Conservation (phyloP, 2,113 vertebrate genomes). For the Marcusenius ussheri region DNA sequence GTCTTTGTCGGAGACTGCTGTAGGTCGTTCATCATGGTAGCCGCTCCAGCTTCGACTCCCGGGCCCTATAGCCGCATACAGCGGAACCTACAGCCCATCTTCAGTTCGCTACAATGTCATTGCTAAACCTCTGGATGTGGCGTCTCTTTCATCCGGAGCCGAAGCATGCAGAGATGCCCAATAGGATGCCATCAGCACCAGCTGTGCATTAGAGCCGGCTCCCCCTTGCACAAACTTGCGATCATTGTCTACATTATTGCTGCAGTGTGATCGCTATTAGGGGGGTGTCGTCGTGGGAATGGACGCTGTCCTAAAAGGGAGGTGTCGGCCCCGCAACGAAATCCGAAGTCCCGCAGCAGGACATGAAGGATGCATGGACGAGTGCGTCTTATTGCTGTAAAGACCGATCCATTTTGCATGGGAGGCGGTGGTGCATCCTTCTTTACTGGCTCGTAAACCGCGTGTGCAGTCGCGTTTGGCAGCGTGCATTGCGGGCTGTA, state of each 20-base stretch:
- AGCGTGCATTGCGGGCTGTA: not conserved
- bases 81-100: not conserved
- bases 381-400: not conserved
- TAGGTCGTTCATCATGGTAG: slow-evolving; percentile 35
- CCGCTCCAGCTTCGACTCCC: slow-evolving; percentile 19
- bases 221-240: slow-evolving; percentile 35
- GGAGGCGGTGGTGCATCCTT: not conserved
- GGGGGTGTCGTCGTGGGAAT: slow-evolving; percentile 54
- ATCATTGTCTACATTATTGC: slow-evolving; percentile 43
- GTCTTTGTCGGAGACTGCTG: slow-evolving; percentile 31
- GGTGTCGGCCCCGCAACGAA: slow-evolving; percentile 11
- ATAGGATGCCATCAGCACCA: slow-evolving; percentile 2
- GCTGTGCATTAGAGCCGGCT: slow-evolving; percentile 46
- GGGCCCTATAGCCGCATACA: slow-evolving; percentile 23
- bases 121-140: slow-evolving; percentile 24
- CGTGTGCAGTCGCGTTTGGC: not conserved
- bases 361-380: not conserved
- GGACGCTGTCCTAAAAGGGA: slow-evolving; percentile 34
- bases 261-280: slow-evolving; percentile 31
- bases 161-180: not conserved
- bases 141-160: slow-evolving; percentile 14
- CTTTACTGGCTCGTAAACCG: not conserved
- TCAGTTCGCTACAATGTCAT: slow-evolving; percentile 18
- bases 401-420: not conserved
- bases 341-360: not conserved